Percentiles rank a stretch among this genome's conserved stretches.
phyloP scores from a whole-genome alignment of 2,888 invertebrate genomes.

The Camponotus fellah region DNA sequence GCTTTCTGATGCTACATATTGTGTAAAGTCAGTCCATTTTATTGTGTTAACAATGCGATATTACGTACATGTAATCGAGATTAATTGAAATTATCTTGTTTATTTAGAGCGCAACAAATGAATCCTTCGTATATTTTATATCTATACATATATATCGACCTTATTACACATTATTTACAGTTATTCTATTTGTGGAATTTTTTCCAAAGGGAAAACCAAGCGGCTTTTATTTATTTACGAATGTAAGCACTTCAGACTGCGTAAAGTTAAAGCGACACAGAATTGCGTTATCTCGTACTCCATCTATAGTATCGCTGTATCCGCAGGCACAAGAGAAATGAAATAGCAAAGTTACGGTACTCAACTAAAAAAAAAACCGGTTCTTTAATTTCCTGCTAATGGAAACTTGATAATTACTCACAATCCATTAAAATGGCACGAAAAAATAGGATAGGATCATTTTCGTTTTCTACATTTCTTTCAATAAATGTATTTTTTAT shows the following conservation, averaged over 20 bases:
- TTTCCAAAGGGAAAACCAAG: not conserved
- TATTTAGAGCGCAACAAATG: slow-evolving; percentile 5
- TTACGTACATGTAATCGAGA: not conserved
- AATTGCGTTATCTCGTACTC: not conserved
- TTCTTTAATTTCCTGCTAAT: slow-evolving; percentile 23
- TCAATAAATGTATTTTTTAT: not conserved
- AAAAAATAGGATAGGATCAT: not conserved
- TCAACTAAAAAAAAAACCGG: slow-evolving; percentile 32
- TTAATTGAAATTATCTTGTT: not conserved
- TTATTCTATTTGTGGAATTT: not conserved
- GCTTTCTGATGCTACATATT: not conserved
- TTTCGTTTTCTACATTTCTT: not conserved
- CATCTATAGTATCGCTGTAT: not conserved
- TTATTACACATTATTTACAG: not conserved
- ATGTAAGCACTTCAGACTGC: not conserved
- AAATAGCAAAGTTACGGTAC: slow-evolving; percentile 24
- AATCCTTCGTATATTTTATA: not conserved
- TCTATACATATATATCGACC: not conserved
- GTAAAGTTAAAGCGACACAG: not conserved
- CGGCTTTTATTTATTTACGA: not conserved
- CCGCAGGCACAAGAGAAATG: slow-evolving; percentile 8
- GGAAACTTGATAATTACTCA: slow-evolving; percentile 1
- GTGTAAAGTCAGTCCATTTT: not conserved
- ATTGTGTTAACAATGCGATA: not conserved
- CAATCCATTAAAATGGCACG: not conserved